Base-by-base conservation (phyloP, 1,140 invertebrate species). In the Papilio machaon region DNA sequence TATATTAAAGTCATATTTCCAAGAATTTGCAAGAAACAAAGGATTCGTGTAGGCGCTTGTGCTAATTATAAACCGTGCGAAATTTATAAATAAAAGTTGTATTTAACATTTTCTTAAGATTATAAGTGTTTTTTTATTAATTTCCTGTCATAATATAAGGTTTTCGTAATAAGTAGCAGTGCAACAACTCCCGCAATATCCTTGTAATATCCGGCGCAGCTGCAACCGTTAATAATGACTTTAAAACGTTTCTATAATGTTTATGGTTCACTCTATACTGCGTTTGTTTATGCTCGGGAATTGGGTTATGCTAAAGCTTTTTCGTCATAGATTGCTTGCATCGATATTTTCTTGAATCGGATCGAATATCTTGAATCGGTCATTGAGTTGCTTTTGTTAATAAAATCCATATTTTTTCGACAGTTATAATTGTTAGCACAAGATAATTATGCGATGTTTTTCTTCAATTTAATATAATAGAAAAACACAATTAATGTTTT, bases 241-340 rank as follows among this genome's bases (percentile, higher is more conserved):
- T 73, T 74, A 74, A 74, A 38, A 47, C 17, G 47, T 74, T 74
- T 19, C 73, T 11, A 17, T 74, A 47, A 74, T 70, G 73, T 47
- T 74, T 74, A 74, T 74, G 73, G 38, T 74, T 74, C 73, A 47
- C 73, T 74, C 67, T 4, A 38, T 1, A 19, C 74, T 47, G 19
- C 47, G 74, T 54, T 76, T 76, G 74, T 47, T 74, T 74, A 76
- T 76, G 46, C 23, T 10, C 73, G 47, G 74, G 74, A 76, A 76
- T 76, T 76, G 43, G 74, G 74, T 76, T 52, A 76, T 74, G 43
- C 43, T 5, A 3, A 74, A 47, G 35, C 3, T n/a, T 74, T 74
- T 19, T 11, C 64, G n/a, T 70, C 35, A 30, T 30, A 30, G 23
- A 30, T 43, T 43, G 7, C 7, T 43, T 43, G 38, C 38, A 43